phyloP scores from a whole-genome alignment of 2,888 invertebrate species.

The Sialis lutaria region DNA sequence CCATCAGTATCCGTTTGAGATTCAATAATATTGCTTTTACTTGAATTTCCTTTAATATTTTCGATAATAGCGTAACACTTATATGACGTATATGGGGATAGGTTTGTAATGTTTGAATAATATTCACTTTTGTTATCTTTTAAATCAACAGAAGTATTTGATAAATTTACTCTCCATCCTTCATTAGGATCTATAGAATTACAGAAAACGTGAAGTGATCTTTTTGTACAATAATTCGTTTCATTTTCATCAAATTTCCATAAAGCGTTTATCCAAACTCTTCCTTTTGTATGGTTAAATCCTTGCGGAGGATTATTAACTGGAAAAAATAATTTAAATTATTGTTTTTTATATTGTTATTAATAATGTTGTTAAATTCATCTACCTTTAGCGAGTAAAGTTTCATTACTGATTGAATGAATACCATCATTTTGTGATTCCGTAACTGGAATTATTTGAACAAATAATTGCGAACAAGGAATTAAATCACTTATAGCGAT shows the following conservation, averaged over 20 bases:
- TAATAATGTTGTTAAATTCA: background rate
- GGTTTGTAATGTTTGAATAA: background rate
- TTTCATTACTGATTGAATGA: background rate
- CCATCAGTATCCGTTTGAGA: background rate
- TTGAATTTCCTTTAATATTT: background rate
- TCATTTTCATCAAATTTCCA: background rate
- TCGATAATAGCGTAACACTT: background rate
- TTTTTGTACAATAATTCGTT: background rate
- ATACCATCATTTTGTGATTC: background rate
- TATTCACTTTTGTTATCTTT: background rate
- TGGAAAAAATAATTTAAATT: background rate
- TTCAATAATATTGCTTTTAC: background rate
- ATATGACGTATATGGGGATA: background rate
- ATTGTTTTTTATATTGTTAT: background rate
- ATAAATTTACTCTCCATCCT: background rate
- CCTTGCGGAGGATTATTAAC: background rate
- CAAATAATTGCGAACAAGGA: background rate
- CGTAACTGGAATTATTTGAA: background rate
- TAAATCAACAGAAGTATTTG: background rate
- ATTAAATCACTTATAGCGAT: background rate
- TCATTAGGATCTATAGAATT: background rate
- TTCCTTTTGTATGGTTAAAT: background rate
- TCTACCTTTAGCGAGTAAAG: background rate
- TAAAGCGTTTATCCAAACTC: background rate
- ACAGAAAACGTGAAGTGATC: background rate